Evolutionary conservation across 2,113 vertebrate genomes (phyloP).

Genomic region (Greenwoodochromis staneri): DNA sequence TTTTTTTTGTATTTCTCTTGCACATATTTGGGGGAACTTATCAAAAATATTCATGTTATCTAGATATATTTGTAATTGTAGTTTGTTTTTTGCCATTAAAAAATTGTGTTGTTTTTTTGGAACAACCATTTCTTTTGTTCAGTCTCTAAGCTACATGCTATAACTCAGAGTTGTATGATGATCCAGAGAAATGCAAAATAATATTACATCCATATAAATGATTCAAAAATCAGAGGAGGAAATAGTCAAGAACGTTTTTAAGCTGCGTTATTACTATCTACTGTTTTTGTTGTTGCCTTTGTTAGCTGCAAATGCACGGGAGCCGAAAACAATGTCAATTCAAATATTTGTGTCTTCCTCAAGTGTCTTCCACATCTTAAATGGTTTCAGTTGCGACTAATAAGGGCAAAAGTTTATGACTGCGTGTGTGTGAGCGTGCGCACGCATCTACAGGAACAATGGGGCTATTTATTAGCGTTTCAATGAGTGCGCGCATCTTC

Average conservation of each 20-base stretch:
- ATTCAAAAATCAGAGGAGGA: neutral
- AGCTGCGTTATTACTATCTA: neutral
- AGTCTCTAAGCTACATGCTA: neutral
- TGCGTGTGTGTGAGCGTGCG: neutral
- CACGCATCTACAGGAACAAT: constrained; percentile 30
- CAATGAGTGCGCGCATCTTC: constrained; percentile 46
- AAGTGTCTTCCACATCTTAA: constrained; percentile 38
- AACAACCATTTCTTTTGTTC: neutral
- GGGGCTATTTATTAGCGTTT: constrained; percentile 59
- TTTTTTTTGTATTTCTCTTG: neutral
- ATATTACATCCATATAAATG: neutral
- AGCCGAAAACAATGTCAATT: constrained; percentile 45
- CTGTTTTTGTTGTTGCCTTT: neutral
- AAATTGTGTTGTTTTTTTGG: neutral
- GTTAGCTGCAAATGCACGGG: neutral
- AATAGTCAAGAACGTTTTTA: neutral
- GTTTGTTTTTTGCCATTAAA: neutral
- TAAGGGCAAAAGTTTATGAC: constrained; percentile 48
- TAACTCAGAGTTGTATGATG: neutral
- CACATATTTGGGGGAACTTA: neutral
- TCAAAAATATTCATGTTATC: neutral
- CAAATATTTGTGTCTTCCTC: constrained; percentile 43
- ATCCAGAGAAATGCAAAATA: neutral
- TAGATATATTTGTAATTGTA: neutral
- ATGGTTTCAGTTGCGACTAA: constrained; percentile 64